A percentile compares a stretch with the other conserved stretches of the same genome.
These are phyloP conservation scores for Plebejus melissa DNA, from an alignment of 2,888 invertebrate genomes.

Conservation along the genomic window DNA sequence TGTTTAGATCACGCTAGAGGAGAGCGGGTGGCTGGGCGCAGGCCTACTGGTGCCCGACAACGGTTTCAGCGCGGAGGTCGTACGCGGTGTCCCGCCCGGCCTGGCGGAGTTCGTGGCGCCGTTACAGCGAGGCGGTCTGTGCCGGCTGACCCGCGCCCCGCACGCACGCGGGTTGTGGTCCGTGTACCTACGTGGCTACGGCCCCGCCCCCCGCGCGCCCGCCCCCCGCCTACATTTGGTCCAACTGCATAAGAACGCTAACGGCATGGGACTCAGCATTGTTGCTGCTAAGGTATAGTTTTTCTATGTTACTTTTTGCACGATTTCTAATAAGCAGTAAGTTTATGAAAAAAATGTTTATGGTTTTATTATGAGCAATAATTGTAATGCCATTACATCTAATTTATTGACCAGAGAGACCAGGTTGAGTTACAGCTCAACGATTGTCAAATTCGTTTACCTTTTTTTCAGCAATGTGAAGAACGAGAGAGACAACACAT, in stretches of 20 bases:
- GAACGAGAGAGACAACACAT: too few relatives aligned
- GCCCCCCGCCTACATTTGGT: constrained; percentile 90
- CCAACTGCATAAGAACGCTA: constrained; percentile 94
- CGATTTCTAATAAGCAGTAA: too few relatives aligned
- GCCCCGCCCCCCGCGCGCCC: constrained; percentile 68
- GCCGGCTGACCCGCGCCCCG: constrained; percentile 93
- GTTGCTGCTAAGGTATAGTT: constrained; percentile 93
- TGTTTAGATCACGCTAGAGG: constrained; percentile 86
- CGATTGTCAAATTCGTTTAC: too few relatives aligned
- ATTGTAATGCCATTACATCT: too few relatives aligned
- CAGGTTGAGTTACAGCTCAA: too few relatives aligned
- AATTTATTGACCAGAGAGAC: too few relatives aligned
- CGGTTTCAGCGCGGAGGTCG: constrained; percentile 98
- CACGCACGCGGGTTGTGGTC: constrained; percentile 96
- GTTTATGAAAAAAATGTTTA: too few relatives aligned
- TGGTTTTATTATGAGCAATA: too few relatives aligned
- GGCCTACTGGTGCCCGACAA: constrained; percentile 97
- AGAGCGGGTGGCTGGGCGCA: constrained; percentile 93
- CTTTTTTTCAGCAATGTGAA: too few relatives aligned
- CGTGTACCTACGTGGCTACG: constrained; percentile 88
- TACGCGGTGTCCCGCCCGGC: constrained; percentile 95
- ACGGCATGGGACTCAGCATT: constrained; percentile 98
- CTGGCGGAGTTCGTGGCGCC: constrained; percentile 91
- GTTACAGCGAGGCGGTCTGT: constrained; percentile 90
- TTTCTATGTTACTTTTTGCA: background rate